These are phyloP conservation scores for Drosophila merina DNA, from an alignment of 2,888 invertebrate species.

Conservation along the genomic window DNA sequence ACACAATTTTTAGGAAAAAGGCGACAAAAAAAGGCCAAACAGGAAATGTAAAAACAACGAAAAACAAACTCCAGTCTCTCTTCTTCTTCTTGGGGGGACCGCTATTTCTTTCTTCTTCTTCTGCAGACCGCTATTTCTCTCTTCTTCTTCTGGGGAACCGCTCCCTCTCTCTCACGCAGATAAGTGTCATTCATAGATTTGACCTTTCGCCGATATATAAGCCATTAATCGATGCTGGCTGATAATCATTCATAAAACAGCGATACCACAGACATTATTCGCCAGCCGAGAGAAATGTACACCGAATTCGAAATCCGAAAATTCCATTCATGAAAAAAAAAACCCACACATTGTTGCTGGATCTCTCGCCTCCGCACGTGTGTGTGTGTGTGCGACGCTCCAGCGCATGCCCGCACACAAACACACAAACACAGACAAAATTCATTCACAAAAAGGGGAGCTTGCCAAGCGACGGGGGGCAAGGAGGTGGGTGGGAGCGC, in stretches of 20 bases:
- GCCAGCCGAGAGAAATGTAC: slow-evolving; percentile 75
- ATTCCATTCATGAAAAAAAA: slow-evolving; percentile 80
- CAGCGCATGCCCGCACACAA: slow-evolving; percentile 53
- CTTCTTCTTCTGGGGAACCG: slow-evolving; percentile 1
- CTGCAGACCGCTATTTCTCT: slow-evolving; percentile 1
- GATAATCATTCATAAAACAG: slow-evolving; percentile 76
- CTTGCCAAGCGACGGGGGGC: slow-evolving; percentile 48
- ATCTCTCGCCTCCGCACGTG: slow-evolving; percentile 21
- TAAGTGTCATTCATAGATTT: slow-evolving; percentile 64
- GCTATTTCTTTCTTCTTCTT: background rate
- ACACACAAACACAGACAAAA: slow-evolving; percentile 38
- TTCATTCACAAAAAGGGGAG: slow-evolving; percentile 79
- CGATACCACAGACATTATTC: slow-evolving; percentile 50
- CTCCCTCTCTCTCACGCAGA: slow-evolving; percentile 6
- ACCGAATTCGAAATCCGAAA: slow-evolving; percentile 76
- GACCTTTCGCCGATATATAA: slow-evolving; percentile 70
- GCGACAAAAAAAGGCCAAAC: slow-evolving; percentile 65
- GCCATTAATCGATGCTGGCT: slow-evolving; percentile 62
- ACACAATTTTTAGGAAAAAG: slow-evolving; percentile 22
- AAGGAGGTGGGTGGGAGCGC: slow-evolving; percentile 48
- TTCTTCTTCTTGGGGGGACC: background rate
- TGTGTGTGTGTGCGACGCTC: slow-evolving; percentile 65
- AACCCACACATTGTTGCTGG: slow-evolving; percentile 74
- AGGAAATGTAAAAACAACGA: slow-evolving; percentile 75
- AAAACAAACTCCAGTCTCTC: slow-evolving; percentile 52